Percentiles rank a stretch among this genome's conserved stretches.
These are phyloP conservation scores for Xerus inauris DNA, from an alignment of 2,113 vertebrate genomes.

Conservation along the genomic window DNA sequence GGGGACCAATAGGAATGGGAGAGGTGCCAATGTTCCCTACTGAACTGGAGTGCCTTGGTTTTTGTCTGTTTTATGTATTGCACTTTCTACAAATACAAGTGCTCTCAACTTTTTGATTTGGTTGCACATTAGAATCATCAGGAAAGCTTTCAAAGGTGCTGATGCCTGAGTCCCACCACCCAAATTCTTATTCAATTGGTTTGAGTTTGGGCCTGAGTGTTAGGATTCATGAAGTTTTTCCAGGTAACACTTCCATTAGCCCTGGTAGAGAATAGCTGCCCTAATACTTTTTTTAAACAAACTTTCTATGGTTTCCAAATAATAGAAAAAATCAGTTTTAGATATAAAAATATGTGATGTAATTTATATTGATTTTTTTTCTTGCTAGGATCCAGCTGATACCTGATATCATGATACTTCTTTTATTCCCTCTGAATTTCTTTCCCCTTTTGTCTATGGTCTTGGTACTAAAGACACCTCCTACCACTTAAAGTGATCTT, in stretches of 20 bases:
- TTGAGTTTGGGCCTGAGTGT: not conserved
- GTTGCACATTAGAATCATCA: not conserved
- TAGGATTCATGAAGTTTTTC: not conserved
- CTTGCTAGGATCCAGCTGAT: not conserved
- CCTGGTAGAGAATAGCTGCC: not conserved
- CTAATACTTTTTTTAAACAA: constrained; percentile 6
- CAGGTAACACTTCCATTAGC: not conserved
- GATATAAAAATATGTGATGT: not conserved
- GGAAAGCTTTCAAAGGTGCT: not conserved
- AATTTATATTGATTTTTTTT: not conserved
- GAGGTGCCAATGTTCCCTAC: not conserved
- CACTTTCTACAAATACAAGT: not conserved
- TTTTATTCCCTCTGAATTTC: not conserved
- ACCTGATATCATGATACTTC: not conserved
- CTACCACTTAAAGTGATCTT: not conserved
- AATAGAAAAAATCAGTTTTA: not conserved
- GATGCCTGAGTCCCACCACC: not conserved
- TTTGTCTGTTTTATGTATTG: not conserved
- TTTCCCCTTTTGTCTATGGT: not conserved
- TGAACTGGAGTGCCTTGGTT: not conserved
- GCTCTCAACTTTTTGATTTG: not conserved
- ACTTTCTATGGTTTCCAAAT: not conserved
- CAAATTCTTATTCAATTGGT: not conserved
- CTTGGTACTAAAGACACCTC: not conserved
- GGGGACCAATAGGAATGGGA: accelerated